Percentiles rank a stretch among this genome's conserved stretches.
Evolutionary conservation across 2,113 vertebrate genomes (phyloP).

Genomic region (Psephotus haematonotus): DNA sequence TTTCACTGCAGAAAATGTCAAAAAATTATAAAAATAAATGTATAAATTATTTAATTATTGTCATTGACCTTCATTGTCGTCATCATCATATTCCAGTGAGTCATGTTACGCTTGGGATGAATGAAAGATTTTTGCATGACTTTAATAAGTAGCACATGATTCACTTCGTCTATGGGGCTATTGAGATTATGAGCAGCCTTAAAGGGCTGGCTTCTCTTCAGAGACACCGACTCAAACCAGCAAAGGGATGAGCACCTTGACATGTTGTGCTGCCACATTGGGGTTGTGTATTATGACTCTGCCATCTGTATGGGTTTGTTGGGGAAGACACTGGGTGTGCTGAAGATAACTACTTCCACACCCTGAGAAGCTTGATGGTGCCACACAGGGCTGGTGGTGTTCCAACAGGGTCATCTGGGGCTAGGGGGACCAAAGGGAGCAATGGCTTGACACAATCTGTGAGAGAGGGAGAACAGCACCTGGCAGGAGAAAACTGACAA

Average conservation of each 20-base stretch:
- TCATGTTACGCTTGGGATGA: background rate
- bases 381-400: background rate
- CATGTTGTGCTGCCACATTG: rapidly evolving
- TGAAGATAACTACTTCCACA: rapidly evolving
- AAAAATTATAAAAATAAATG: background rate
- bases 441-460: background rate
- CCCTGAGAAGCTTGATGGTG: background rate
- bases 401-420: background rate
- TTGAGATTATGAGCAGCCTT: background rate
- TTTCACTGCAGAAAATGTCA: background rate
- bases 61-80: background rate
- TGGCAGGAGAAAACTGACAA: background rate
- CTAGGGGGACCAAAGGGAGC: background rate
- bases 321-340: background rate
- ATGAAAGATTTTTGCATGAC: background rate
- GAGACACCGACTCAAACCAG: background rate
- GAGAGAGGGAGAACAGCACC: background rate
- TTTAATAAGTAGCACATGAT: background rate
- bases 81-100: background rate
- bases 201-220: background rate
- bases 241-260: background rate
- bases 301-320: background rate
- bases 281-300: background rate
- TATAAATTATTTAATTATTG: constrained; percentile 9
- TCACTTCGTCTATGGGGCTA: background rate